Base-by-base conservation (phyloP, 1,140 invertebrate species). In the Teleogryllus occipitalis region DNA sequence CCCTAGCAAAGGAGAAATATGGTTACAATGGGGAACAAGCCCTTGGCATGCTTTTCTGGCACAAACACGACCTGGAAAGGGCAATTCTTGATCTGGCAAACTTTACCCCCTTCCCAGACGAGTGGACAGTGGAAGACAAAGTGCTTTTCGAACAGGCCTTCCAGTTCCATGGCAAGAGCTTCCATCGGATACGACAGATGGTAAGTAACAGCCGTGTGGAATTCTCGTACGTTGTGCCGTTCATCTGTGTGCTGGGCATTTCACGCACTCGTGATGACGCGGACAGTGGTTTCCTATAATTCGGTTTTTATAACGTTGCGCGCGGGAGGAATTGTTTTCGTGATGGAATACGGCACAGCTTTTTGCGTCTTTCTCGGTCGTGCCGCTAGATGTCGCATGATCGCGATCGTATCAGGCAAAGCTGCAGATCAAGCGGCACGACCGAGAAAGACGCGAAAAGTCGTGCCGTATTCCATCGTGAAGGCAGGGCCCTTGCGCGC, bases 121-220 rank as follows among this genome's bases (percentile, higher is more conserved):
- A 99, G 84, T 99, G 97, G 97, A 97, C 97, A 18, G 94, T 97
- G 7, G 97, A 99, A 87, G 97, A 99, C 84, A 98, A 98, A 90
- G 96, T 98, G 75, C 87, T 98, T 22, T 99, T 99, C 89, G 97
- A 99, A 85, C 97, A 98, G 86, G 97, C 97, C 46, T 99, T 98
- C 86, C 96, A 97, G 84, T 99, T 98, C 86, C 96, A 99, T 89
- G 97, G 97, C 47, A 99, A 99, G 89, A 97, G 95, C 87, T 99
- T 99, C 88, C 95, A 98, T 85, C 91, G 96, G 85, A 99, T 99
- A 84, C 89, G 96, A 82, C 96, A 98, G 90, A 98, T 99, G 97
- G 96, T 98, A 89, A 89, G 86, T 85, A 27, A 14, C 15, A 75
- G 5, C 5, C 27, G 27, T 39, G 27, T 39, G 5, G 27, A 39